Base-by-base conservation (phyloP, 2,113 vertebrate species). In the Indicator maculatus region DNA sequence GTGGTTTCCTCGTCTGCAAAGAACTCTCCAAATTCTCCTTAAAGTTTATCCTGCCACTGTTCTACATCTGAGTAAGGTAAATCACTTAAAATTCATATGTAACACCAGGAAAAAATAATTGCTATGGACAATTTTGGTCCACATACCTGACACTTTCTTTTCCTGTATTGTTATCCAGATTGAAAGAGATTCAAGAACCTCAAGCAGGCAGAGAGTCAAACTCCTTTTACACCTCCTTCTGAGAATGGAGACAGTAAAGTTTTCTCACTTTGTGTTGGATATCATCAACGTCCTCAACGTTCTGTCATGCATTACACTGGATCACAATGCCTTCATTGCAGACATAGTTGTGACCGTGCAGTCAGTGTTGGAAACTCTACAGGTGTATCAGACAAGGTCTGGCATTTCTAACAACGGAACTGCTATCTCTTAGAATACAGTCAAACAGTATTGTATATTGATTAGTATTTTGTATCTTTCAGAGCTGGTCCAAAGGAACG, bases 401-500 rank as follows among this genome's bases (percentile, higher is more conserved):
- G 66, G 19, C 21, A 27, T 64, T 11, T 6, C 52, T 59, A 38
- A 44, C 24, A 59, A 52, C 24, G 55, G 38, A 70, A 59, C 9
- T 8, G 31, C 10, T 24, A 64, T 28, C 28, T 86, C 45, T 66
- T 38, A 64, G 21, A 58, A 52, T 73, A 33, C 41, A 77, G 50
- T 33, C 55, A 17, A 72, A 77, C 28, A 47, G 3, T 70, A 74
- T 27, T 79, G 63, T 28, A n/a, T 81, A 30, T 60, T 45, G 30
- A 27, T 90, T 72, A 90, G 12, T 52, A 9, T 75, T 64, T 20
- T 59, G 9, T 56, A 36, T 70, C 63, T 39, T 78, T 58, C 81
- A 97, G 97, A 93, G 79, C 86, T 41, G 96, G 95, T 31, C 97
- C 97, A n/a, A 97, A 97, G 85, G 97, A 97, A 87, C 16, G 14